phyloP scores from a whole-genome alignment of 1,140 invertebrate genomes.

The Periplaneta americana region DNA sequence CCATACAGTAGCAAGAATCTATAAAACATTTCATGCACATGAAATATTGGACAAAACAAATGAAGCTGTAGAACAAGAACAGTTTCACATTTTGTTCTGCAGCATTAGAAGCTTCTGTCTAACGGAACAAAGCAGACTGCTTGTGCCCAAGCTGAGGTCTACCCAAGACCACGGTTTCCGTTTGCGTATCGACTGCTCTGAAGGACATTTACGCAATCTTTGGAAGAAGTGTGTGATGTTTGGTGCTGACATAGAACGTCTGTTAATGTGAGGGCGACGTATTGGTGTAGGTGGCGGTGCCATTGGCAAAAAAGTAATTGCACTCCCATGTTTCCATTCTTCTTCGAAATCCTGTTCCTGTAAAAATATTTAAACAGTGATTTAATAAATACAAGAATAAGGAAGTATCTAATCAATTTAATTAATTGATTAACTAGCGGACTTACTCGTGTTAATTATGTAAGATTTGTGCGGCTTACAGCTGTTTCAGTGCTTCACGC shows the following conservation, averaged over 20 bases:
- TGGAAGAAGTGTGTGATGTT: background rate
- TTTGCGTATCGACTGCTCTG: background rate
- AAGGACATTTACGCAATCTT: background rate
- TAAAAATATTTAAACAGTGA: background rate
- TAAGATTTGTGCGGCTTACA: no score
- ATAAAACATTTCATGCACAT: background rate
- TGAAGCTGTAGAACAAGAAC: background rate
- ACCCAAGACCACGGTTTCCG: background rate
- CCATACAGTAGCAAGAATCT: background rate
- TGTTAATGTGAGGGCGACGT: background rate
- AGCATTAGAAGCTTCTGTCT: background rate
- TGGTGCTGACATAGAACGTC: background rate
- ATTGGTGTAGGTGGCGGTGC: background rate
- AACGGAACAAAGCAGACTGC: background rate
- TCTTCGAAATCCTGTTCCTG: background rate
- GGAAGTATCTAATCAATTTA: no score
- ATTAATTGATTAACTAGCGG: no score
- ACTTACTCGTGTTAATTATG: no score
- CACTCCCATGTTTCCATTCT: background rate
- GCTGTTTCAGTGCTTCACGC: no score
- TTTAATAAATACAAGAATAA: no score
- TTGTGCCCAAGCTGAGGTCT: background rate
- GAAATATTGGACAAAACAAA: no score
- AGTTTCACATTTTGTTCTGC: background rate
- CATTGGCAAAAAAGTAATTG: background rate